Evolutionary conservation across 2,113 vertebrate genomes (phyloP).

Genomic region (Cygnus buccinator): DNA sequence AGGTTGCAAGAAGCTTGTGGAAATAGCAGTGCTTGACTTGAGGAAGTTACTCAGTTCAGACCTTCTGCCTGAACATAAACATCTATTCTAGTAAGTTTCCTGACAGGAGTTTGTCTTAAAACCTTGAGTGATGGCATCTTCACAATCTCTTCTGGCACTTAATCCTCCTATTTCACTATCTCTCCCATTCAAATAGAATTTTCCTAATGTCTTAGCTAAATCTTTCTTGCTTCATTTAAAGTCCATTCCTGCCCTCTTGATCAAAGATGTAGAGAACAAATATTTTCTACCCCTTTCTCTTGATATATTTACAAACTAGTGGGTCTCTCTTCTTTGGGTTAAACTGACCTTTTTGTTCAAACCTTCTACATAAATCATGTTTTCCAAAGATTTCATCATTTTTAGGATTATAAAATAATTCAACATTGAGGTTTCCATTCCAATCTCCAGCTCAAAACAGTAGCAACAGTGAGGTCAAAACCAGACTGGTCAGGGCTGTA

Average conservation of each 20-base stretch:
- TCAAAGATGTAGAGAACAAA: background rate
- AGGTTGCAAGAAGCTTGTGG: background rate
- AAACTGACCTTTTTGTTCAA: background rate
- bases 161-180: background rate
- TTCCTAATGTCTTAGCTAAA: background rate
- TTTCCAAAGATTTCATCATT: background rate
- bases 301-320: background rate
- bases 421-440: background rate
- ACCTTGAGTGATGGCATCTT: background rate
- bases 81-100: background rate
- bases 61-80: background rate
- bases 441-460: background rate
- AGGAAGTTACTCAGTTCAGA: background rate
- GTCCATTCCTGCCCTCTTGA: background rate
- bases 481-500: background rate
- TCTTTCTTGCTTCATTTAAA: background rate
- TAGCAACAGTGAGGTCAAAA: background rate
- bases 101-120: background rate
- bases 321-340: background rate
- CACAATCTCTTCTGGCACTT: background rate
- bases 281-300: background rate
- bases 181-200: background rate
- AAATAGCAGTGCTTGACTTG: background rate
- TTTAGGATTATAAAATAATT: background rate
- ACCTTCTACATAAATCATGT: background rate